phyloP scores from a whole-genome alignment of 2,113 vertebrate species.

The Myxocyprinus asiaticus region DNA sequence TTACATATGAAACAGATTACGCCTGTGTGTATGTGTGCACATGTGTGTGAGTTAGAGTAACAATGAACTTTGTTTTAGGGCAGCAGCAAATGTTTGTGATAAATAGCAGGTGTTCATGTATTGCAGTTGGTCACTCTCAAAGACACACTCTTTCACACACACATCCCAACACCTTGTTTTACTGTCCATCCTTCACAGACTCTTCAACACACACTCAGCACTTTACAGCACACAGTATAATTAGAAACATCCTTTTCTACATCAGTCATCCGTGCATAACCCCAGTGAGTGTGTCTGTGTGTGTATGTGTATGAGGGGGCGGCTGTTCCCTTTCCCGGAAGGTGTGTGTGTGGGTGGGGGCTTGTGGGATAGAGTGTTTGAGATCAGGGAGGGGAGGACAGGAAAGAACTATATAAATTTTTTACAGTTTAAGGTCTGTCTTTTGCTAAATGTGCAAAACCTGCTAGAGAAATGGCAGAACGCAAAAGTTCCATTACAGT shows the following conservation, averaged over 20 bases:
- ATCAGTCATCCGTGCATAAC: conserved; percentile 60
- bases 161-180: conserved; percentile 56
- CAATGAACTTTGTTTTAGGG: conserved; percentile 31
- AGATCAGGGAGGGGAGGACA: conserved; percentile 19
- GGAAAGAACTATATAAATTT: conserved; percentile 60
- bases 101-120: conserved; percentile 53
- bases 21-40: conserved; percentile 35
- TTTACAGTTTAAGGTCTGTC: conserved; percentile 57
- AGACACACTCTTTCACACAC: conserved; percentile 4
- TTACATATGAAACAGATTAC: conserved; percentile 40
- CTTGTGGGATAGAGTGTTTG: background rate
- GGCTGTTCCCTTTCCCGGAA: conserved; percentile 62
- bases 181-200: background rate
- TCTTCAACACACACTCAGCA: conserved; percentile 43
- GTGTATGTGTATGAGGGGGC: conserved; percentile 22
- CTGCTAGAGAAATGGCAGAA: too few relatives aligned
- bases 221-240: conserved; percentile 52
- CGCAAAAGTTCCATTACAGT: background rate
- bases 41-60: conserved; percentile 27
- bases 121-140: conserved; percentile 48
- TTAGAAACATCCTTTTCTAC: conserved; percentile 72
- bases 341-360: background rate
- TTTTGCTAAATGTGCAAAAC: conserved; percentile 45
- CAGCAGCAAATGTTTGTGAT: conserved; percentile 56
- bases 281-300: too few relatives aligned